Evolutionary conservation across 2,113 vertebrate species (phyloP).

Genomic region (Zosterops japonicus): DNA sequence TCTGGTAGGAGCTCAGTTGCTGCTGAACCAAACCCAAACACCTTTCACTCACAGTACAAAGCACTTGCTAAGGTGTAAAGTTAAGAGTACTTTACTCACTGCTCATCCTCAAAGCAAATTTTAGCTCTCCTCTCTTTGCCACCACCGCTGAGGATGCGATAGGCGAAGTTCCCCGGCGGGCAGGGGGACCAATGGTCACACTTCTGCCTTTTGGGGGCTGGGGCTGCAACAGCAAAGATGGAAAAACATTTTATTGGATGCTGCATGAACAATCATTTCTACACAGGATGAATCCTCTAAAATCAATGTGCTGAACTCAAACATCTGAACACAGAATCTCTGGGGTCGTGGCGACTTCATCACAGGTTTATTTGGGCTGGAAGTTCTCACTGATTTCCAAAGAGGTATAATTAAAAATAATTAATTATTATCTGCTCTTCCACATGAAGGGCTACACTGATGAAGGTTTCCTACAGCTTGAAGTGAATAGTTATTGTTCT

Average conservation of each 20-base stretch:
- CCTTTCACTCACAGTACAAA: not conserved
- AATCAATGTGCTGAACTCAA: not conserved
- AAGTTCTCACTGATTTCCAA: not conserved
- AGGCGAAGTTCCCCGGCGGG: constrained; percentile 49
- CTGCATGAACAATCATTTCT: not conserved
- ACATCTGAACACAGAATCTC: not conserved
- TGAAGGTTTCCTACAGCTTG: not conserved
- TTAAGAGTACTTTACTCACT: constrained; percentile 67
- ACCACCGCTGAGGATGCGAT: constrained; percentile 69
- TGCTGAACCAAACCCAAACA: not conserved
- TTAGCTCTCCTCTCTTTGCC: constrained; percentile 45
- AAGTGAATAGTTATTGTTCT: not conserved
- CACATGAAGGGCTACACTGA: not conserved
- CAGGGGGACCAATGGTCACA: constrained; percentile 75
- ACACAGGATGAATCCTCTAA: not conserved
- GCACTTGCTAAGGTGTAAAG: not conserved
- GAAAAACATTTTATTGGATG: not conserved
- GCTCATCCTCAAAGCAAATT: constrained; percentile 78
- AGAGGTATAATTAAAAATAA: not conserved
- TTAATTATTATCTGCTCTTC: not conserved
- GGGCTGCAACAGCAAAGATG: constrained; percentile 44
- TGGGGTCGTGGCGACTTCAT: not conserved
- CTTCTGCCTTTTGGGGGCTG: constrained; percentile 72
- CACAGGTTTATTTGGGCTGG: not conserved
- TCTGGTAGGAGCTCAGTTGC: not conserved